These are phyloP conservation scores for Scophthalmus maximus DNA, from an alignment of 2,113 vertebrate genomes.

Conservation along the genomic window DNA sequence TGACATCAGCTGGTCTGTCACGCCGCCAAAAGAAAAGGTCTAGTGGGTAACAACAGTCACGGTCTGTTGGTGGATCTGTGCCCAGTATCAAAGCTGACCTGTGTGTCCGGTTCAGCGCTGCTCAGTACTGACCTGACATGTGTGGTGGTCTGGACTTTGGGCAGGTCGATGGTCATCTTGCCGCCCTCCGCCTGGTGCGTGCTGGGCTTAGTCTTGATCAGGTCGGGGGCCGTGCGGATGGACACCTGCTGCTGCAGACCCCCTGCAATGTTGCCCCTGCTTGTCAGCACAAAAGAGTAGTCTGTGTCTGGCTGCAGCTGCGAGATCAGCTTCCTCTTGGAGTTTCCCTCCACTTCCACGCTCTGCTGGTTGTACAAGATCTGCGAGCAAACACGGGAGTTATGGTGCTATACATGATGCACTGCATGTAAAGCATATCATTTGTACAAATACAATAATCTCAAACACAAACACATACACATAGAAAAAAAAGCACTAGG, in stretches of 20 bases:
- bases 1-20: too few species aligned
- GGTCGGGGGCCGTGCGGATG: conserved; percentile 94
- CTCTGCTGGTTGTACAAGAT: conserved; percentile 98
- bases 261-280: conserved; percentile 93
- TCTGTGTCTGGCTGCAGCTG: conserved; percentile 94
- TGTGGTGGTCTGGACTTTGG: conserved; percentile 86
- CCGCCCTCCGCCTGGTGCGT: conserved; percentile 88
- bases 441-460: background rate
- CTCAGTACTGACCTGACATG: conserved; percentile 86
- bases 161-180: conserved; percentile 89
- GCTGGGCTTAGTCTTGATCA: conserved; percentile 91
- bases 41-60: background rate
- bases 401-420: background rate
- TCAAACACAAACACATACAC: background rate
- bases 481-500: background rate
- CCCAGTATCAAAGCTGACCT: background rate
- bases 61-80: background rate
- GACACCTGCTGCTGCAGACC: conserved; percentile 98
- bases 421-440: background rate
- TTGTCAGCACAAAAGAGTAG: conserved; percentile 98
- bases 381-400: conserved; percentile 72
- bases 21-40: background rate
- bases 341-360: conserved; percentile 95
- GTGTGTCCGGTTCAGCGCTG: background rate
- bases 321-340: conserved; percentile 93